Evolutionary conservation across 2,113 vertebrate species (phyloP).

Genomic region (Leptobrachium ailaonicum): DNA sequence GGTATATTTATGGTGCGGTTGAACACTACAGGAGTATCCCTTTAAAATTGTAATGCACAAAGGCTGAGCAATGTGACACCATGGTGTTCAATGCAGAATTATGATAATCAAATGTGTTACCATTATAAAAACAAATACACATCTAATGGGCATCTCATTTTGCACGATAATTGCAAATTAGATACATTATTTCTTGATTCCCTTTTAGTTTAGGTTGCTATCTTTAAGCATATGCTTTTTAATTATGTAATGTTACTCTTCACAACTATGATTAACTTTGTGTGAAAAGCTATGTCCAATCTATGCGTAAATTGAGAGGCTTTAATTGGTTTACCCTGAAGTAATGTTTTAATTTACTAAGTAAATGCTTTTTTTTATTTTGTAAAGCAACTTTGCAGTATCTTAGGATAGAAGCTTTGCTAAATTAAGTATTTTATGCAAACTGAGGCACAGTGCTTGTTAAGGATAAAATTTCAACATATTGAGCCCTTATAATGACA

Average conservation of each 20-base stretch:
- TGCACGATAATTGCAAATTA: neutral
- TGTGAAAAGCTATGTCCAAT: neutral
- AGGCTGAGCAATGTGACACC: too few relatives aligned
- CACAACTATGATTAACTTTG: neutral
- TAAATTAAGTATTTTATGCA: neutral
- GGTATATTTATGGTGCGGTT: too few relatives aligned
- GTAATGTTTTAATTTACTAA: neutral
- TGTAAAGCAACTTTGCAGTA: neutral
- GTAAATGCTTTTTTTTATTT: neutral
- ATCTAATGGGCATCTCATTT: neutral
- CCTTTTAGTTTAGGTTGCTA: neutral
- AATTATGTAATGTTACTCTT: slow-evolving; percentile 2
- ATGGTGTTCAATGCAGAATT: too few relatives aligned
- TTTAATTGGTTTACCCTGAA: neutral
- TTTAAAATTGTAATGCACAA: too few relatives aligned
- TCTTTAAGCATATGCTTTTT: neutral
- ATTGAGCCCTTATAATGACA: too few relatives aligned
- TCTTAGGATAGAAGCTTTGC: neutral
- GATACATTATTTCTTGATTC: neutral
- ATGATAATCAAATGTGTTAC: neutral
- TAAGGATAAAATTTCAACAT: too few relatives aligned
- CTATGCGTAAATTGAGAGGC: neutral
- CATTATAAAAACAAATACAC: neutral
- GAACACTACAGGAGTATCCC: too few relatives aligned
- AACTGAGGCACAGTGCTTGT: neutral